Conservation (phyloP, 2,888 invertebrate species). For the Epicampocera succincta region DNA sequence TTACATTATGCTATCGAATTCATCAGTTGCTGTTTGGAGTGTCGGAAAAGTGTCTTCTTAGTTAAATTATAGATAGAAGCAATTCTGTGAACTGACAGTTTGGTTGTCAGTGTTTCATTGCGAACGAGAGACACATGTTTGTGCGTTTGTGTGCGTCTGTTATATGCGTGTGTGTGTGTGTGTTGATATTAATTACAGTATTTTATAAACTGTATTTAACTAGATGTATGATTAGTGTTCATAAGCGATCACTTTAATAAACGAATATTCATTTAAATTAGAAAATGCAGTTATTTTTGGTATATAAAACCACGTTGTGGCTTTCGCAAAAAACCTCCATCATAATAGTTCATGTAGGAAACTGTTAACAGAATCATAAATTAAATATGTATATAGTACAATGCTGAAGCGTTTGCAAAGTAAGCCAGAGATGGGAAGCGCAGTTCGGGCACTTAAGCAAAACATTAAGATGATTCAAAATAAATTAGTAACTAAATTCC, state of each 20-base stretch:
- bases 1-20: too few species aligned
- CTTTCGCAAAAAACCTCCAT: conserved; percentile 37
- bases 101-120: too few species aligned
- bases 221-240: background rate
- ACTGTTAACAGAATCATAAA: conserved; percentile 55
- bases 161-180: background rate
- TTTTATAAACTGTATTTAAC: background rate
- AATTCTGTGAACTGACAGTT: too few species aligned
- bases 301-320: conserved; percentile 55
- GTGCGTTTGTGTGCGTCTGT: too few species aligned
- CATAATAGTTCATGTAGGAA: conserved; percentile 29
- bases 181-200: conserved; percentile 13
- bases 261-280: conserved; percentile 47
- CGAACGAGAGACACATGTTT: too few species aligned
- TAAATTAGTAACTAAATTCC: too few species aligned
- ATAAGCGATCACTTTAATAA: conserved; percentile 31
- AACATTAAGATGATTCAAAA: too few species aligned
- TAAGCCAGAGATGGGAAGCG: conserved; percentile 10
- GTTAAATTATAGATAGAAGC: too few species aligned
- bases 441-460: background rate
- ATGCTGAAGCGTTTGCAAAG: background rate
- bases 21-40: too few species aligned
- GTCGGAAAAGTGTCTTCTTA: too few species aligned
- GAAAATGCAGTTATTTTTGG: conserved; percentile 35
- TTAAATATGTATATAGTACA: conserved; percentile 38